These are phyloP conservation scores for Gymnobelideus leadbeateri DNA, from an alignment of 2,113 vertebrate genomes.

Conservation along the genomic window DNA sequence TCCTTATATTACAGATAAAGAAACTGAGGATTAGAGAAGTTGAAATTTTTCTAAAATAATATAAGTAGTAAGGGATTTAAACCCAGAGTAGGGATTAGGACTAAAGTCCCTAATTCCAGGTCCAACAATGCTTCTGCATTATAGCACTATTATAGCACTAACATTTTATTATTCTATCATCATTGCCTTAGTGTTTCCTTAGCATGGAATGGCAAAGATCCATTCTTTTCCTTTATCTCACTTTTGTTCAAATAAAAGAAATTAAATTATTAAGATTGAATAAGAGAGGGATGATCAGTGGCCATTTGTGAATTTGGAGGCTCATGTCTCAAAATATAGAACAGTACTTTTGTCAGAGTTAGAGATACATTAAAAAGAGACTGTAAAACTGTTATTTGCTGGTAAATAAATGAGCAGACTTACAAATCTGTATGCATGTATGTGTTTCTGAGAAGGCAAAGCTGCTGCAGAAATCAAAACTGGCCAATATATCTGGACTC, in stretches of 20 bases:
- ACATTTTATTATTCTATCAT: not conserved
- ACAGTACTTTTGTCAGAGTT: not conserved
- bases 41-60: not conserved
- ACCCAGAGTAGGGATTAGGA: not conserved
- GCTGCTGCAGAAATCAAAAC: not conserved
- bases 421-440: not conserved
- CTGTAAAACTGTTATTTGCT: not conserved
- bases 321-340: not conserved
- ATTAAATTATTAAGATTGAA: not conserved
- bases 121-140: not conserved
- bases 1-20: not conserved
- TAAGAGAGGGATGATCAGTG: not conserved
- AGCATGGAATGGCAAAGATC: not conserved
- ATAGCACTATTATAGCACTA: not conserved
- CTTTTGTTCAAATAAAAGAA: not conserved
- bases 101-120: not conserved
- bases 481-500: not conserved
- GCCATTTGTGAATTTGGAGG: not conserved
- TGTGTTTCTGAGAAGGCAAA: not conserved
- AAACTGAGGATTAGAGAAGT: not conserved
- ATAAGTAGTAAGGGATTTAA: not conserved
- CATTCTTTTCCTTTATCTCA: not conserved
- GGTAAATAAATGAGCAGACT: not conserved
- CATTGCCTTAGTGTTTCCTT: not conserved
- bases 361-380: not conserved